Percentiles rank a stretch among this genome's conserved stretches.
Conservation (phyloP, 2,113 vertebrate species). For the Platysteira castanea region DNA sequence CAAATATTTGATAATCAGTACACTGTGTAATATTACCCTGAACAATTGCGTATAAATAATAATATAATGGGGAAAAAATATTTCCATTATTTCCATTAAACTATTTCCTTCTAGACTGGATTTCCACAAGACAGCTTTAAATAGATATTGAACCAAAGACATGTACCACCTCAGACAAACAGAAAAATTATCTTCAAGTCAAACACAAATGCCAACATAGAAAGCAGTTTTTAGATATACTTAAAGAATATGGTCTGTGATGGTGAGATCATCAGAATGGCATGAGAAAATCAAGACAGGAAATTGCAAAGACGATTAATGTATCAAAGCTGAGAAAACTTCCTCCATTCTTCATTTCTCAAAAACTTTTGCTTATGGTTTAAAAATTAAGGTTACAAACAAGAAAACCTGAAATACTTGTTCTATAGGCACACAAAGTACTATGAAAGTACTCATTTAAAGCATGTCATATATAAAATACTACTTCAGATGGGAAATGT, state of each 20-base stretch:
- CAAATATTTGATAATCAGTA: constrained; percentile 31
- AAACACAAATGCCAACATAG: neutral
- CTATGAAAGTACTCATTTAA: neutral
- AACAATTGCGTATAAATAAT: constrained; percentile 35
- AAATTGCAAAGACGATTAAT: neutral
- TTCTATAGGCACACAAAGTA: neutral
- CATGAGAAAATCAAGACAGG: neutral
- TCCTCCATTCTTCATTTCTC: neutral
- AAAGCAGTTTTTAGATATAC: neutral
- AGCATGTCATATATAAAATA: neutral
- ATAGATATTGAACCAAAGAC: neutral
- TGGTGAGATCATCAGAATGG: neutral
- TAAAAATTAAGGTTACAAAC: neutral
- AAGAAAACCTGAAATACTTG: neutral
- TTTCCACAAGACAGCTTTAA: neutral
- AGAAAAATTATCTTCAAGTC: neutral
- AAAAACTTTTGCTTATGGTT: neutral
- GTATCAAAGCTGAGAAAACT: neutral
- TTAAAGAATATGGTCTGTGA: neutral
- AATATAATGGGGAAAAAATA: neutral
- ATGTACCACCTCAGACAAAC: neutral
- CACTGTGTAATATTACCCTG: neutral
- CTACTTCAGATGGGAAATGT: neutral
- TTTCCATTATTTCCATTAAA: neutral
- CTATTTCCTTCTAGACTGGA: neutral